Percentiles rank a stretch among this genome's conserved stretches.
Evolutionary conservation across 1,140 invertebrate species (phyloP).

Genomic region (Berghia stephanieae): DNA sequence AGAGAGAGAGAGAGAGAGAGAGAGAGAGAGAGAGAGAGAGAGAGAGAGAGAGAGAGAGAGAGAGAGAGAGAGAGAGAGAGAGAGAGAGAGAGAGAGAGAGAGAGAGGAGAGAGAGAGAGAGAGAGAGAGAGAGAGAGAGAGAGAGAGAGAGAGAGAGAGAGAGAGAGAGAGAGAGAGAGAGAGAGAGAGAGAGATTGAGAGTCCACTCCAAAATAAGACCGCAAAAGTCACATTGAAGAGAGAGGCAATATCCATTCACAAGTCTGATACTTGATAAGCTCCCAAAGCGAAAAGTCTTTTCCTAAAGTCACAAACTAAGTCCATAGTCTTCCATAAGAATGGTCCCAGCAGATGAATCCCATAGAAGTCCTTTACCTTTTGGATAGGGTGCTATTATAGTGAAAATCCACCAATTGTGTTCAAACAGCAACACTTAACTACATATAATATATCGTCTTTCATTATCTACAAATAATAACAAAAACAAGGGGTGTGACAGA

Average conservation of each 20-base stretch:
- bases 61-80: conserved; percentile 7
- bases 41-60: neutral
- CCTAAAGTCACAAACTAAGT: conserved; percentile 12
- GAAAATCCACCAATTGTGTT: too few relatives aligned
- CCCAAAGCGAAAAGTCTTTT: too few relatives aligned
- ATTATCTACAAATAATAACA: too few relatives aligned
- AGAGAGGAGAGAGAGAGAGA: neutral
- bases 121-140: neutral
- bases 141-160: conserved; percentile 11
- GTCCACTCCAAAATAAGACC: neutral
- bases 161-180: neutral
- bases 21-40: neutral
- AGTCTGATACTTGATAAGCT: too few relatives aligned
- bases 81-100: conserved; percentile 1
- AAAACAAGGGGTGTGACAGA: too few relatives aligned
- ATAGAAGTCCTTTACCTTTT: too few relatives aligned
- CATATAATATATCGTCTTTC: too few relatives aligned
- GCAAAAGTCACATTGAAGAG: neutral
- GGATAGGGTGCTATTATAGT: too few relatives aligned
- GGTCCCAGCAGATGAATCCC: too few relatives aligned
- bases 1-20: too few relatives aligned
- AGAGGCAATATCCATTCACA: neutral
- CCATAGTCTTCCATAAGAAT: neutral
- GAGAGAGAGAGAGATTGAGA: neutral
- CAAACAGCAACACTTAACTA: too few relatives aligned